Percentiles rank a stretch among this genome's conserved stretches.
Evolutionary conservation across 1,140 invertebrate species (phyloP).

Genomic region (Drosophila kurseongensis): DNA sequence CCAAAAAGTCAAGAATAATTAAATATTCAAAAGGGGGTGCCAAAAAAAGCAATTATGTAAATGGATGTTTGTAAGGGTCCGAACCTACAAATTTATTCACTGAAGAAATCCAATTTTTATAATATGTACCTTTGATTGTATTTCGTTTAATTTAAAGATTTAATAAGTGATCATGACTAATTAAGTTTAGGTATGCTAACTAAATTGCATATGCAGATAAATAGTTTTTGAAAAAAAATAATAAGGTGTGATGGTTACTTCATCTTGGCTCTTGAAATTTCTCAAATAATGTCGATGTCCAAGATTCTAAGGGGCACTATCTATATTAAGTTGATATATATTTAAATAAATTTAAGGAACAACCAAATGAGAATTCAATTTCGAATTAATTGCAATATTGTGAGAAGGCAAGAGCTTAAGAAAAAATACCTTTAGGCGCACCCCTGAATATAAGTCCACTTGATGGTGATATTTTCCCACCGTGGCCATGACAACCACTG

Average conservation of each 20-base stretch:
- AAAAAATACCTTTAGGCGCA: not conserved
- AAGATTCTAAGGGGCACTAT: no score
- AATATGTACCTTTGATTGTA: no score
- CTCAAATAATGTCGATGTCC: no score
- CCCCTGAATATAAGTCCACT: not conserved
- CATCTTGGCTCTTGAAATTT: no score
- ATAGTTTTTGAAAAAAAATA: no score
- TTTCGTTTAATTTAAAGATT: not conserved
- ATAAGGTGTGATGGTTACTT: no score
- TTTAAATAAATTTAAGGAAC: no score
- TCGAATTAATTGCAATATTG: not conserved
- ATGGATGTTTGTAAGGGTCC: not conserved
- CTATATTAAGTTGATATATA: no score
- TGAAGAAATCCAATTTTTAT: not conserved
- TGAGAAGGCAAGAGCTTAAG: not conserved
- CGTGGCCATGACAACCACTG: conserved; percentile 53
- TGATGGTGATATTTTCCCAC: not conserved
- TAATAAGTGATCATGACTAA: not conserved
- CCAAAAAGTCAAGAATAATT: conserved; percentile 11
- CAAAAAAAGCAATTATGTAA: not conserved
- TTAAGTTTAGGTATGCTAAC: no score
- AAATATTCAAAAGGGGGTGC: not conserved
- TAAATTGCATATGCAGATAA: no score
- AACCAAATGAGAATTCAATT: no score
- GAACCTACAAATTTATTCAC: not conserved